Conservation (phyloP, 2,113 vertebrate species). For the Varanus komodoensis region DNA sequence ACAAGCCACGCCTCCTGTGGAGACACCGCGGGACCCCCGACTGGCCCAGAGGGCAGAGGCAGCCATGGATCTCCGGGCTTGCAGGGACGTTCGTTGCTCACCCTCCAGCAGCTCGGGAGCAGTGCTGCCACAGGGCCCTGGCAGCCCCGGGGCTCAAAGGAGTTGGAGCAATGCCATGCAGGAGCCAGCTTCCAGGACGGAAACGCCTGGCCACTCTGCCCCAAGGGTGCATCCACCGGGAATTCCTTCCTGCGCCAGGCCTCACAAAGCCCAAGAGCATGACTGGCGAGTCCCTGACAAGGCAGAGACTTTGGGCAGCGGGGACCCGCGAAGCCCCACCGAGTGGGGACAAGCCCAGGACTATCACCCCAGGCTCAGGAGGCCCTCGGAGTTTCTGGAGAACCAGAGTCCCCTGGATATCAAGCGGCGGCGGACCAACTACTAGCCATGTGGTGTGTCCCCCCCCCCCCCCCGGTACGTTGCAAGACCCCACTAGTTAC, state of each 20-base stretch:
- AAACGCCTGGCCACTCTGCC: not conserved
- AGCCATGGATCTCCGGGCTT: slow-evolving; percentile 26
- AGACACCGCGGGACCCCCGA: slow-evolving; percentile 77
- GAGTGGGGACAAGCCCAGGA: slow-evolving; percentile 3
- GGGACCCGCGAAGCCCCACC: not conserved
- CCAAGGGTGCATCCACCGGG: fast-evolving
- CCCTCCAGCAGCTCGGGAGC: slow-evolving; percentile 13
- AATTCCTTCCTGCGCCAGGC: fast-evolving
- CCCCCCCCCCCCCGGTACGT: not conserved
- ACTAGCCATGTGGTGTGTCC: slow-evolving; percentile 31
- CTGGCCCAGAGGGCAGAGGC: slow-evolving; percentile 61
- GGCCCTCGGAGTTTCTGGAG: not conserved
- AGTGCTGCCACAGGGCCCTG: fast-evolving
- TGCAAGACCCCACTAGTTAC: slow-evolving; percentile 8
- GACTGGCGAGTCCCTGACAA: not conserved
- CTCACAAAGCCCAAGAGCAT: fast-evolving
- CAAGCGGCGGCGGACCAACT: slow-evolving; percentile 69
- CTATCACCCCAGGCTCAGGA: not conserved
- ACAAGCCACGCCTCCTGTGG: fast-evolving
- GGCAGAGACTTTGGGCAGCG: slow-evolving; percentile 8
- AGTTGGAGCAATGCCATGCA: not conserved
- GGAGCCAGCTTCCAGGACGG: not conserved
- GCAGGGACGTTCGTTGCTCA: fast-evolving
- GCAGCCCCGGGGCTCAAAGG: slow-evolving; percentile 1
- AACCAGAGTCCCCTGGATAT: not conserved